phyloP scores from a whole-genome alignment of 2,113 vertebrate species.

The Proteles cristata region DNA sequence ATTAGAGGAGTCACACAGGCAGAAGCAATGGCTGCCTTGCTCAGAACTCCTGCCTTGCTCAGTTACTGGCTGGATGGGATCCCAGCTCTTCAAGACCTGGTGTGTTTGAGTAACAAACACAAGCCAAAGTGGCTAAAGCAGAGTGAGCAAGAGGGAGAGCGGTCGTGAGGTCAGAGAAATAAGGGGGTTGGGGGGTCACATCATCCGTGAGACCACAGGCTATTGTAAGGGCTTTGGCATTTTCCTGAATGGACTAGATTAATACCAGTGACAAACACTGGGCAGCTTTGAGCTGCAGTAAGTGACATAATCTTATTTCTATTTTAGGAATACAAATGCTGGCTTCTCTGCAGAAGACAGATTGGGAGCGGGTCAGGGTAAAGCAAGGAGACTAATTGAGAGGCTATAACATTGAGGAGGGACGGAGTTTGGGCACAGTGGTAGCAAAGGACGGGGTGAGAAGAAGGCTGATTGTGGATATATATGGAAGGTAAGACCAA shows the following conservation, averaged over 20 bases:
- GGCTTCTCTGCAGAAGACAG: background rate
- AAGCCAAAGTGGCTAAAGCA: background rate
- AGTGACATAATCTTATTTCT: background rate
- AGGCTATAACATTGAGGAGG: background rate
- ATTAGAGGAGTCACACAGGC: too few species aligned
- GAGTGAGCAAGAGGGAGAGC: background rate
- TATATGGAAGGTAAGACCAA: background rate
- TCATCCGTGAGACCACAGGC: background rate
- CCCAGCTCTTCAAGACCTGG: background rate
- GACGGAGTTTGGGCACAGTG: background rate
- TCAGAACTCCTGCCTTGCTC: background rate
- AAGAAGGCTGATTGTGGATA: background rate
- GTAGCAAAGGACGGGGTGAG: background rate
- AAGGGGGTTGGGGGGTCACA: rapidly evolving
- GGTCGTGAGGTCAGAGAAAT: background rate
- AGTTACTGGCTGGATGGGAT: background rate
- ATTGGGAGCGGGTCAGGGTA: background rate
- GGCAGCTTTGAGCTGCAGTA: background rate
- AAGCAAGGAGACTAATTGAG: background rate
- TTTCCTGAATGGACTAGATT: background rate
- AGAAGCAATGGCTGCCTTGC: background rate
- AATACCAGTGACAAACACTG: background rate
- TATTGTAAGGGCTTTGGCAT: background rate
- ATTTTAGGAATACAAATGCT: background rate
- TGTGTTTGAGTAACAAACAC: background rate